phyloP scores from a whole-genome alignment of 2,888 invertebrate species.

The Agriopis marginaria region DNA sequence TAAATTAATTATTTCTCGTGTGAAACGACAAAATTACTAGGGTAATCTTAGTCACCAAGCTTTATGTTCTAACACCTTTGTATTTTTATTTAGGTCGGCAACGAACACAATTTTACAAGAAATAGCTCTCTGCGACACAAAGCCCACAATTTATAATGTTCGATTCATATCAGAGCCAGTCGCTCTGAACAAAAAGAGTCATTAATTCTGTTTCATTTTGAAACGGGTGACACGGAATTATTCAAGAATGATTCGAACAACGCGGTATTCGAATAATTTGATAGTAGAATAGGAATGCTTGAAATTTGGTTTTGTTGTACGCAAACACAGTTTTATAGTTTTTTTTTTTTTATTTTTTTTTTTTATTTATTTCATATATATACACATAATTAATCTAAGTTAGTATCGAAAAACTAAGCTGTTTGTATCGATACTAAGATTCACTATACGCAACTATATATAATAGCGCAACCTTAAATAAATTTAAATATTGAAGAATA shows the following conservation, averaged over 20 bases:
- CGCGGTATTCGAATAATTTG: background rate
- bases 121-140: background rate
- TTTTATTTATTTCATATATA: too few species aligned
- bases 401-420: too few species aligned
- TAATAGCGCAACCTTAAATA: too few species aligned
- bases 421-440: too few species aligned
- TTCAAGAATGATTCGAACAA: slow-evolving; percentile 10
- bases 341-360: too few species aligned
- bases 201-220: slow-evolving; percentile 26
- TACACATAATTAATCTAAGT: too few species aligned
- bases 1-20: too few species aligned
- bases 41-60: background rate
- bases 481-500: too few species aligned
- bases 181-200: slow-evolving; percentile 34
- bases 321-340: too few species aligned
- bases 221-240: slow-evolving; percentile 4
- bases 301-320: background rate
- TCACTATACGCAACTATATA: too few species aligned
- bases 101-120: slow-evolving; percentile 8
- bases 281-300: background rate
- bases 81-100: background rate
- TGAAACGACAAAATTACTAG: background rate
- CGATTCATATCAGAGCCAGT: slow-evolving; percentile 33
- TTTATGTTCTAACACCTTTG: background rate
- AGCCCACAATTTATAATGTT: slow-evolving; percentile 26